phyloP scores from a whole-genome alignment of 2,888 invertebrate species.

The Callosobruchus maculatus region DNA sequence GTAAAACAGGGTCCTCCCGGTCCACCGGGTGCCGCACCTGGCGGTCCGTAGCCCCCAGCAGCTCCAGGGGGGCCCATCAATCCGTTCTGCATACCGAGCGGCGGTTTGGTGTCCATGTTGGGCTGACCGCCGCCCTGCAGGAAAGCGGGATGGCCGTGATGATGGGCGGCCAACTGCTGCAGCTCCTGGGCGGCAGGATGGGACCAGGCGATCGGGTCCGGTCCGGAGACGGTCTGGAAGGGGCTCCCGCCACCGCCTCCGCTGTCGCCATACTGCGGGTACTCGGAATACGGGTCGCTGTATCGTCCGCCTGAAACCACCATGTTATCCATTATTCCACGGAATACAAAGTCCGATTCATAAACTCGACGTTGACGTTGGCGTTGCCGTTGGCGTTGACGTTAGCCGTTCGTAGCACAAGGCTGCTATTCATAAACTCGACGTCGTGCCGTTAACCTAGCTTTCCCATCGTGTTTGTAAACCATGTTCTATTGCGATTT shows the following conservation, averaged over 20 bases:
- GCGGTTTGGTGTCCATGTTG: constrained; percentile 28
- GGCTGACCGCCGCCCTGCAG: constrained; percentile 43
- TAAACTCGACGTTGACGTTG: too few relatives aligned
- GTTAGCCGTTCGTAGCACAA: too few relatives aligned
- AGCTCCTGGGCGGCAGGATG: constrained; percentile 39
- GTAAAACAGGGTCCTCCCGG: constrained; percentile 62
- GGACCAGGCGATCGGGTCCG: constrained; percentile 42
- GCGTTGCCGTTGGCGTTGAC: too few relatives aligned
- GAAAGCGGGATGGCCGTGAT: constrained; percentile 56
- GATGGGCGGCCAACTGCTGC: constrained; percentile 43
- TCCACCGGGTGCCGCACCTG: not conserved
- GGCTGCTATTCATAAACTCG: too few relatives aligned
- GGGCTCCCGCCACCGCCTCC: constrained; percentile 36
- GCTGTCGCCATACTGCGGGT: constrained; percentile 46
- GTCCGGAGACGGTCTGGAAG: constrained; percentile 65
- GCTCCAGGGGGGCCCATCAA: not conserved
- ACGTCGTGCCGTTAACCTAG: too few relatives aligned
- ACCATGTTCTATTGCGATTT: too few relatives aligned
- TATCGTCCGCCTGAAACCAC: constrained; percentile 47
- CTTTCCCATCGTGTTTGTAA: too few relatives aligned
- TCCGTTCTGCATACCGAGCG: not conserved
- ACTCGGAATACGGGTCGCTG: constrained; percentile 53
- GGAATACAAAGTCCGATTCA: too few relatives aligned
- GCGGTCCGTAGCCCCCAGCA: not conserved
- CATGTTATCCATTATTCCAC: not conserved